Evolutionary conservation across 2,113 vertebrate genomes (phyloP).

Genomic region (Sapayoa aenigma): DNA sequence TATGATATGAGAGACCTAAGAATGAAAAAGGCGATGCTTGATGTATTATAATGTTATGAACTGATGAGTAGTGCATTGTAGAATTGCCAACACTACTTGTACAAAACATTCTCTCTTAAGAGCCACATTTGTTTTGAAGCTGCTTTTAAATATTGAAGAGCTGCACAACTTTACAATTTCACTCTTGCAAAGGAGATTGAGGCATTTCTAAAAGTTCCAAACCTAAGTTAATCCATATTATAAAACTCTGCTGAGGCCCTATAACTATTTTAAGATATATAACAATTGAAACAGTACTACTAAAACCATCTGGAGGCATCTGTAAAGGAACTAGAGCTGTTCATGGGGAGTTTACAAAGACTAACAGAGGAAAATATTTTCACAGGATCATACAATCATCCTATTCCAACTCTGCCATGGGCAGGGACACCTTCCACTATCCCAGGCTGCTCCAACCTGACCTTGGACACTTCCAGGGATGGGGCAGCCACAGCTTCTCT

Average conservation of each 20-base stretch:
- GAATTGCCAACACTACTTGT: background rate
- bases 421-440: background rate
- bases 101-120: background rate
- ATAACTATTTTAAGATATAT: background rate
- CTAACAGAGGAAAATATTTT: background rate
- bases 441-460: background rate
- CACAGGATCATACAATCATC: no score
- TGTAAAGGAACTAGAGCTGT: background rate
- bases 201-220: background rate
- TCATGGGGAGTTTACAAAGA: background rate
- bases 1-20: background rate
- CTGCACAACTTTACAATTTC: background rate
- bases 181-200: background rate
- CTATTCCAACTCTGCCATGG: no score
- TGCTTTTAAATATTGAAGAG: background rate
- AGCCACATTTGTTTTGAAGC: background rate
- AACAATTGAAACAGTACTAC: background rate
- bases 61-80: background rate
- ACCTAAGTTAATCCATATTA: background rate
- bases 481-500: no score
- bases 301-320: background rate
- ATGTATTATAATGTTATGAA: background rate
- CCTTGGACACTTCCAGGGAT: no score
- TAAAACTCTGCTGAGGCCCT: background rate
- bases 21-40: background rate